Evolutionary conservation across 1,140 invertebrate species (phyloP).

Genomic region (Palaemon carinicauda): DNA sequence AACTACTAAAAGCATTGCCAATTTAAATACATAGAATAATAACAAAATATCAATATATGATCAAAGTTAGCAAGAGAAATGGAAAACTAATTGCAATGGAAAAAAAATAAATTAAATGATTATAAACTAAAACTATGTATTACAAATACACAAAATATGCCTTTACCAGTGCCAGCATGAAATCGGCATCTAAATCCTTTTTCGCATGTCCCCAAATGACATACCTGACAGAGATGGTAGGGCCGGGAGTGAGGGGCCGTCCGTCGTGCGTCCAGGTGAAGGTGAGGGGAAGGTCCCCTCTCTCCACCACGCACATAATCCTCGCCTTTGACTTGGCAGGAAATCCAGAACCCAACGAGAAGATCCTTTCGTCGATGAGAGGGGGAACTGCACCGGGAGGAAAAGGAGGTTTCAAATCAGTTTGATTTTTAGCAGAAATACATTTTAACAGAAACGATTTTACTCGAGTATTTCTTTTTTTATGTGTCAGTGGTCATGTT

Average conservation of each 20-base stretch:
- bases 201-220: background rate
- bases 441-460: no score
- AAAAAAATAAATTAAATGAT: background rate
- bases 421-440: background rate
- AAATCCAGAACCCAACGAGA: constrained; percentile 44
- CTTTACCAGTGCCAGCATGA: background rate
- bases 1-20: no score
- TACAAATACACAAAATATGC: background rate
- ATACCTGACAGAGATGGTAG: constrained; percentile 64
- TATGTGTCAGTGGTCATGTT: no score
- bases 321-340: constrained; percentile 50
- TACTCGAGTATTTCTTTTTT: no score
- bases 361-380: constrained; percentile 39
- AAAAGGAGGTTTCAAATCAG: background rate
- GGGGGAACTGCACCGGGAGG: constrained; percentile 51
- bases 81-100: no score
- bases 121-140: background rate
- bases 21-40: no score
- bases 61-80: no score
- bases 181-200: background rate
- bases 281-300: constrained; percentile 79
- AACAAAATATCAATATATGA: no score
- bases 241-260: constrained; percentile 67
- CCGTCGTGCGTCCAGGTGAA: constrained; percentile 82
- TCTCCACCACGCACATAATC: constrained; percentile 63